Base-by-base conservation (phyloP, 2,113 vertebrate genomes). In the Gambusia affinis region DNA sequence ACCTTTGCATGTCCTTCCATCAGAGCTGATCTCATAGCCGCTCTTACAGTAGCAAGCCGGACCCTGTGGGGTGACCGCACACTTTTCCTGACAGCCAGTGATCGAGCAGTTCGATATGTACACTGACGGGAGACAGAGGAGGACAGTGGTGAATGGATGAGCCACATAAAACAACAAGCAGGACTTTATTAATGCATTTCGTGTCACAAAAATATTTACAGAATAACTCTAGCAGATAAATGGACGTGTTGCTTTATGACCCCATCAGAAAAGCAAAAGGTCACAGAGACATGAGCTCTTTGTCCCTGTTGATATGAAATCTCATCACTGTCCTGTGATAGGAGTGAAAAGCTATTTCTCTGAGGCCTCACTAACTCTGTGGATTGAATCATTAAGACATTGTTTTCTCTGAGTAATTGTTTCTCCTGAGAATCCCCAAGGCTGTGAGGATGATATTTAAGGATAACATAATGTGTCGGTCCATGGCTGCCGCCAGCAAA, bases 1-100 rank as follows among this genome's bases (percentile, higher is more conserved):
- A 99, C 98, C 98, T 96, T 96, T 98, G 92, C 98, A 99, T 30
- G 90, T 94, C 90, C 95, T 96, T 60, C 95, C 87, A 14, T 99
- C 96, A 1, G 93, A 87, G 6, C 94, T 93, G 83, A 99, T 95
- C 89, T 98, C 96, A 75, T 95, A 98, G 51, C 95, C 96, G 71
- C 24, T 93, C 89, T 96, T 97, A 89, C 98, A 99, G 93, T 96
- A 99, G 91, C 98, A 99, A 68, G 84, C 74, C 0, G 96, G 91
- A 0, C 97, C 97, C 0, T 27, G 80, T 39, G 94, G 93, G 0
- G 96, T 98, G 0, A 95, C 93, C 0, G 95, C 95, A 22, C 98
- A 99, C 86, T 92, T 91, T 87, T 98, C 96, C 88, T 96, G 95
- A 93, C 97, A 99, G 19, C 77, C 90, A 70, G 90, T 72, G 0